These are phyloP conservation scores for Drosophila busckii DNA, from an alignment of 1,140 invertebrate species.

Conservation along the genomic window DNA sequence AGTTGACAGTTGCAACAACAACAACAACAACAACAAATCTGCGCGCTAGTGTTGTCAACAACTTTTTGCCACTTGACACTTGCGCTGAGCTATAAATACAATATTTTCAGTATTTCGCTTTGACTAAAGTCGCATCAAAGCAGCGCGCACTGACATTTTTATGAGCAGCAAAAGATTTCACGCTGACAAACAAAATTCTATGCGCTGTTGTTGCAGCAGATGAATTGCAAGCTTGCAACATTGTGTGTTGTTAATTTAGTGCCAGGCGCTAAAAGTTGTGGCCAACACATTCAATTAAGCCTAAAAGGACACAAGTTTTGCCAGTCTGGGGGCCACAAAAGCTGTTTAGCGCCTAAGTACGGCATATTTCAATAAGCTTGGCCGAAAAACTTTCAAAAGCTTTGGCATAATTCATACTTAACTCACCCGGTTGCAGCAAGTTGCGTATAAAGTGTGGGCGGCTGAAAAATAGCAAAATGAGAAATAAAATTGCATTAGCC, in stretches of 20 bases:
- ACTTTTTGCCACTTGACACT: constrained; percentile 66
- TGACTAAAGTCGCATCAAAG: too few relatives aligned
- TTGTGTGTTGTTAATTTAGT: constrained; percentile 67
- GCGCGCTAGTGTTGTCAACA: constrained; percentile 60
- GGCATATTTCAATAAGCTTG: constrained; percentile 74
- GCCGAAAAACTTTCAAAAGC: constrained; percentile 54
- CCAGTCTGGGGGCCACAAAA: constrained; percentile 19
- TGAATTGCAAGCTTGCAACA: too few relatives aligned
- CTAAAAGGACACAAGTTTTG: constrained; percentile 63
- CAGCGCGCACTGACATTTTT: constrained; percentile 70
- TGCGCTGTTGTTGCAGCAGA: constrained; percentile 13
- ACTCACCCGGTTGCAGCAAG: constrained; percentile 44
- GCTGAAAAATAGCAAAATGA: constrained; percentile 58
- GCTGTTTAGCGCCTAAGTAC: constrained; percentile 12
- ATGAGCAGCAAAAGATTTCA: constrained; percentile 67
- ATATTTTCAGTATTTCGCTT: too few relatives aligned
- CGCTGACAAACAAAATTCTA: constrained; percentile 23
- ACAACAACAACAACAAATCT: constrained; percentile 1
- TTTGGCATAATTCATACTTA: constrained; percentile 78
- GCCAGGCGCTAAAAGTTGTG: constrained; percentile 21
- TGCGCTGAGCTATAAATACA: too few relatives aligned
- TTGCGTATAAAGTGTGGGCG: constrained; percentile 18
- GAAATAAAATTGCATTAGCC: constrained; percentile 68
- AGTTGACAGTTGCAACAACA: constrained; percentile 27
- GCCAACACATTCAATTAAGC: constrained; percentile 64